These are phyloP conservation scores for Galago senegalensis DNA, from an alignment of 2,797 vertebrate genomes.

Conservation along the genomic window DNA sequence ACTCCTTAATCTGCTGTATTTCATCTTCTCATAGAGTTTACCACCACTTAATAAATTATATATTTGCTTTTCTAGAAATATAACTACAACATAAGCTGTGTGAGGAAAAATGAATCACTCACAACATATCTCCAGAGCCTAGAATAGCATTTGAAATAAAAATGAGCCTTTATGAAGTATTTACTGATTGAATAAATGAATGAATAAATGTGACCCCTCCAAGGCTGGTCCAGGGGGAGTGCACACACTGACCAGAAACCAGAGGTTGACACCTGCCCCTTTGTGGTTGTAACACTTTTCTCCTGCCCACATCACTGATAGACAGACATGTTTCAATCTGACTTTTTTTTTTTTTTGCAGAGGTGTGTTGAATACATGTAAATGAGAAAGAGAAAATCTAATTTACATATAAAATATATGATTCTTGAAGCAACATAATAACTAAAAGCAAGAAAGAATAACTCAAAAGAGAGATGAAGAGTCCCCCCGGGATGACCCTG, in stretches of 20 bases:
- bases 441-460: not conserved
- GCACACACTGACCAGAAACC: not conserved
- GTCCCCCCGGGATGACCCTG: not conserved
- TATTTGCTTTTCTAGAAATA: not conserved
- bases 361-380: not conserved
- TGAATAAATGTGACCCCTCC: not conserved
- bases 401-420: not conserved
- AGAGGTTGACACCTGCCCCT: not conserved
- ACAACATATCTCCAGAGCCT: not conserved
- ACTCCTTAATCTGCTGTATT: not conserved
- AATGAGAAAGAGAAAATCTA: slow-evolving; percentile 17
- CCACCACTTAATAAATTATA: not conserved
- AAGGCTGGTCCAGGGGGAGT: not conserved
- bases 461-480: not conserved
- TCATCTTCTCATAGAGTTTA: not conserved
- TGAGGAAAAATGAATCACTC: not conserved
- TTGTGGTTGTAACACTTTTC: not conserved
- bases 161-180: not conserved
- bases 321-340: not conserved
- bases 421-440: not conserved
- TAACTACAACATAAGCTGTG: not conserved
- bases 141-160: not conserved
- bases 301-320: not conserved
- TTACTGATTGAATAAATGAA: not conserved
- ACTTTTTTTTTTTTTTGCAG: not conserved